These are phyloP conservation scores for Cirrhinus mrigala DNA, from an alignment of 2,797 vertebrate genomes.

Conservation along the genomic window DNA sequence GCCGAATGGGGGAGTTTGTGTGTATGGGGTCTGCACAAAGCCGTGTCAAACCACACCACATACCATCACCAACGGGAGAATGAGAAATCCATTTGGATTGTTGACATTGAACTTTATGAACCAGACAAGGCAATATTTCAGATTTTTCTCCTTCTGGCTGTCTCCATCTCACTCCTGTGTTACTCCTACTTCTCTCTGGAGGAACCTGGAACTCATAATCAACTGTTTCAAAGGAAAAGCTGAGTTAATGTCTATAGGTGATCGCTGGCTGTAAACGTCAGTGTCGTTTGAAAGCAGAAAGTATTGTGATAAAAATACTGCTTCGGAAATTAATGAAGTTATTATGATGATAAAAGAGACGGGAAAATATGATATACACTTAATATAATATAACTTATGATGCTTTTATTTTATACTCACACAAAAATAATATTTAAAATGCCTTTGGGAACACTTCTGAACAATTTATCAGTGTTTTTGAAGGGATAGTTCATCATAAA, in stretches of 20 bases:
- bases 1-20: slow-evolving; percentile 36
- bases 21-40: slow-evolving; percentile 56
- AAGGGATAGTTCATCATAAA: background rate
- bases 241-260: slow-evolving; percentile 25
- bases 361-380: background rate
- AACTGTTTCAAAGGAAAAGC: slow-evolving; percentile 31
- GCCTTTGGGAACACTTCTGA: background rate
- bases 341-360: background rate
- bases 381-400: background rate
- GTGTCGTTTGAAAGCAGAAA: background rate
- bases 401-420: background rate
- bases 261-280: slow-evolving; percentile 13
- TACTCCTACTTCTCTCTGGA: slow-evolving; percentile 47
- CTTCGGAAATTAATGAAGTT: background rate
- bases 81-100: slow-evolving; percentile 62
- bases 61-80: slow-evolving; percentile 61
- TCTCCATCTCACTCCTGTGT: slow-evolving; percentile 58
- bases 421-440: background rate
- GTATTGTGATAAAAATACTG: slow-evolving; percentile 2
- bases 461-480: background rate
- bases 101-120: slow-evolving; percentile 65
- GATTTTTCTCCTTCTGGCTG: slow-evolving; percentile 57
- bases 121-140: slow-evolving; percentile 59
- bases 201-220: slow-evolving; percentile 18
- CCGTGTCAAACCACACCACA: slow-evolving; percentile 57